A percentile compares a stretch with the other conserved stretches of the same genome.
Evolutionary conservation across 2,888 invertebrate species (phyloP).

Genomic region (Drosophila kambysellisi): DNA sequence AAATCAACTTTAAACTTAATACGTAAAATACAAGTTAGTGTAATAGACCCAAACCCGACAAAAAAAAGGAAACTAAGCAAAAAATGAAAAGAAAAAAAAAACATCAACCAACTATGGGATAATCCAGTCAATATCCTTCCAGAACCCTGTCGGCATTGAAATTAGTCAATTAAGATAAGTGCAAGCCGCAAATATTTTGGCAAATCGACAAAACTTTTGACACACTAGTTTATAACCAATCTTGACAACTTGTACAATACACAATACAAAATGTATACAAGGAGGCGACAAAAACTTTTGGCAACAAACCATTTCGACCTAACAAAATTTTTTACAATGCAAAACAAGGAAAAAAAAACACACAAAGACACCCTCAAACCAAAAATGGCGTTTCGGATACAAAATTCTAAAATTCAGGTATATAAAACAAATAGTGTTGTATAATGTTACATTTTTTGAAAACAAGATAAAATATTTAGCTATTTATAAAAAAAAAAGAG

Average conservation of each 20-base stretch:
- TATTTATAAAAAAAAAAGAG: conserved; percentile 59
- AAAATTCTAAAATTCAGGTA: conserved; percentile 85
- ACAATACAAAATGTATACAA: conserved; percentile 46
- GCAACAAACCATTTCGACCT: conserved; percentile 63
- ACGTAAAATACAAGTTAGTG: conserved; percentile 45
- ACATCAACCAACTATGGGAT: conserved; percentile 21
- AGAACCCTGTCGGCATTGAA: conserved; percentile 55
- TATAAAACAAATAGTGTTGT: conserved; percentile 77
- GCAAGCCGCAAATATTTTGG: conserved; percentile 49
- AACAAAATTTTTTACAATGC: conserved; percentile 55
- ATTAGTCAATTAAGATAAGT: conserved; percentile 69
- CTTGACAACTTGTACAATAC: conserved; percentile 41
- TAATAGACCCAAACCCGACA: conserved; percentile 25
- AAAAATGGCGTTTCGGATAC: conserved; percentile 83
- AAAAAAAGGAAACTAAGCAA: not conserved
- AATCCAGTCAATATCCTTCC: conserved; percentile 48
- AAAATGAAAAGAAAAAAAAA: not conserved
- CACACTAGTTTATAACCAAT: conserved; percentile 31
- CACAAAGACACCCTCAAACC: conserved; percentile 52
- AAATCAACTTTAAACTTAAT: conserved; percentile 28
- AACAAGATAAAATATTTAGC: conserved; percentile 63
- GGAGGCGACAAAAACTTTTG: conserved; percentile 50
- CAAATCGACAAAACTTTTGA: conserved; percentile 30
- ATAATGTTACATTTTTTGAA: conserved; percentile 76
- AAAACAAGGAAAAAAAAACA: conserved; percentile 39